These are phyloP conservation scores for Malaclemys terrapin DNA, from an alignment of 2,113 vertebrate species.

Conservation along the genomic window DNA sequence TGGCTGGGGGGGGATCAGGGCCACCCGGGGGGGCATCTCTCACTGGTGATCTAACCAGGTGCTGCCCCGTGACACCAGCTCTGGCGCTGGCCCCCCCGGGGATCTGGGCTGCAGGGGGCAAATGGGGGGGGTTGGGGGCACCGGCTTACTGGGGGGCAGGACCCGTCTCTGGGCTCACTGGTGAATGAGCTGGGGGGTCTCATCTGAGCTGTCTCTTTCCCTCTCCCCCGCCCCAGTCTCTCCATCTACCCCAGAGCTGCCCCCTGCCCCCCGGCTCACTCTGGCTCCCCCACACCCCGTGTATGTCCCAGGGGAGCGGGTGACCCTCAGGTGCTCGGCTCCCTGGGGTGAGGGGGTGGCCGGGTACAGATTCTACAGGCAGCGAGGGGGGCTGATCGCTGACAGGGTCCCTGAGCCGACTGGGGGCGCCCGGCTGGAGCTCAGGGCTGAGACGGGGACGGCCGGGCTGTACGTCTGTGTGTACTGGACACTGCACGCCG, in stretches of 20 bases:
- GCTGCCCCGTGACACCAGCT: too few species aligned
- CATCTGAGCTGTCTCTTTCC: too few species aligned
- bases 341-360: background rate
- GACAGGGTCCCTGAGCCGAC: background rate
- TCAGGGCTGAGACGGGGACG: fast-evolving
- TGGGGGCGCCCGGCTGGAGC: background rate
- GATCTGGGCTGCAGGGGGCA: too few species aligned
- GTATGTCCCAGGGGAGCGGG: background rate
- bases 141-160: too few species aligned
- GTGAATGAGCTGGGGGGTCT: too few species aligned
- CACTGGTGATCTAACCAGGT: too few species aligned
- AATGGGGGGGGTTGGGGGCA: too few species aligned
- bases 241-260: background rate
- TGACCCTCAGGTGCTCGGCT: background rate
- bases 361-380: background rate
- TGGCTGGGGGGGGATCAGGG: too few species aligned
- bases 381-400: background rate
- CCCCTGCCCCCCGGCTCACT: background rate
- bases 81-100: fast-evolving
- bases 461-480: background rate
- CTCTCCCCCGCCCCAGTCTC: constrained; percentile 18
- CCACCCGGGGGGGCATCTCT: too few species aligned
- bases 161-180: too few species aligned
- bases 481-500: fast-evolving
- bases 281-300: background rate